Conservation (phyloP, 2,113 vertebrate genomes). For the Polypterus bichir region DNA sequence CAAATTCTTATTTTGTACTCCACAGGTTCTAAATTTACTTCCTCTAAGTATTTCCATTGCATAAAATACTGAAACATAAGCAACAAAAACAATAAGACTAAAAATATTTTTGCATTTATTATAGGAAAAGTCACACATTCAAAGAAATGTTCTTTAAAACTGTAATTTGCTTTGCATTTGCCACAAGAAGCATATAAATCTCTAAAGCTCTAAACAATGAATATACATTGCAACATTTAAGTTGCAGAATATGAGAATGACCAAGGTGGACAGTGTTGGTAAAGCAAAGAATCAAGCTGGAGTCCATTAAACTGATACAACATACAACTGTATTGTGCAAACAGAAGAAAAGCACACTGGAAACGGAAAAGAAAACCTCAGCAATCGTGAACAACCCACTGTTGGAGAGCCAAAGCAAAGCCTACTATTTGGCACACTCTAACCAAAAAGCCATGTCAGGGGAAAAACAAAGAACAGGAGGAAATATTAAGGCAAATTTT, state of each 20-base stretch:
- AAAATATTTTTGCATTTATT: conserved; percentile 35
- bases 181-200: conserved; percentile 12
- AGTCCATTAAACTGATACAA: not conserved
- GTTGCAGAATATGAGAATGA: conserved; percentile 20
- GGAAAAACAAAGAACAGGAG: no score
- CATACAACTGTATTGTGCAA: conserved; percentile 11
- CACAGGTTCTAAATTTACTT: no score
- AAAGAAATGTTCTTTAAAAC: conserved; percentile 28
- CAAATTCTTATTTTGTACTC: no score
- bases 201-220: conserved; percentile 16
- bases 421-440: no score
- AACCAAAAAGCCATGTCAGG: no score
- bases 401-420: no score
- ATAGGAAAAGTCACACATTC: conserved; percentile 31
- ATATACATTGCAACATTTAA: conserved; percentile 25
- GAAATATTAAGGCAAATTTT: conserved; percentile 30
- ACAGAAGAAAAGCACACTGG: conserved; percentile 20
- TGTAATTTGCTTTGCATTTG: conserved; percentile 10
- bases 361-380: not conserved
- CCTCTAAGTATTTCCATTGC: no score
- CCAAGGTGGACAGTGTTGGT: conserved; percentile 19
- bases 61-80: no score
- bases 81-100: conserved; percentile 4
- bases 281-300: conserved; percentile 30
- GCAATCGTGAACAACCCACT: no score